phyloP scores from a whole-genome alignment of 2,113 vertebrate species.

The Anseranas semipalmata region DNA sequence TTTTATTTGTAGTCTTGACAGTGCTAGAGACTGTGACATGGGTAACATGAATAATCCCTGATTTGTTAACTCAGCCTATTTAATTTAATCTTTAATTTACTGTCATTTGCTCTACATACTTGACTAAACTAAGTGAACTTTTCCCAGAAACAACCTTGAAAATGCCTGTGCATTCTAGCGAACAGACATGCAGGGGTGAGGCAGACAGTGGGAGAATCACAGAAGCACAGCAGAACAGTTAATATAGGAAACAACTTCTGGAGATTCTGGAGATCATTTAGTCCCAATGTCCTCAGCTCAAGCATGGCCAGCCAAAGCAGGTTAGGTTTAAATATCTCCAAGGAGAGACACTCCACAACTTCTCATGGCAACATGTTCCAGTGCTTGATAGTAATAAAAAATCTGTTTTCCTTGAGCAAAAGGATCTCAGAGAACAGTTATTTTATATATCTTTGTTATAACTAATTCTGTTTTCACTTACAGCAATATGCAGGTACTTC shows the following conservation, averaged over 20 bases:
- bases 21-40: background rate
- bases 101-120: background rate
- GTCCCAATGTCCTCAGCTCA: background rate
- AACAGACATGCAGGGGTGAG: background rate
- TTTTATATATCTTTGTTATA: background rate
- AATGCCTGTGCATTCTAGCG: background rate
- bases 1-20: background rate
- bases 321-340: background rate
- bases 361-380: accelerated
- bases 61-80: background rate
- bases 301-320: background rate
- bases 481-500: background rate
- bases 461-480: background rate
- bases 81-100: background rate
- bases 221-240: background rate
- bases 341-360: background rate
- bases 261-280: background rate
- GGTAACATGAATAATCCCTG: background rate
- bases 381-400: background rate
- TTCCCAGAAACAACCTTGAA: background rate
- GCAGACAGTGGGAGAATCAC: background rate
- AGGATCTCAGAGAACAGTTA: background rate
- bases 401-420: background rate
- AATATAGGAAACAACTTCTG: background rate
- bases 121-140: background rate